phyloP scores from a whole-genome alignment of 2,888 invertebrate species.

The Sinelater perroti region DNA sequence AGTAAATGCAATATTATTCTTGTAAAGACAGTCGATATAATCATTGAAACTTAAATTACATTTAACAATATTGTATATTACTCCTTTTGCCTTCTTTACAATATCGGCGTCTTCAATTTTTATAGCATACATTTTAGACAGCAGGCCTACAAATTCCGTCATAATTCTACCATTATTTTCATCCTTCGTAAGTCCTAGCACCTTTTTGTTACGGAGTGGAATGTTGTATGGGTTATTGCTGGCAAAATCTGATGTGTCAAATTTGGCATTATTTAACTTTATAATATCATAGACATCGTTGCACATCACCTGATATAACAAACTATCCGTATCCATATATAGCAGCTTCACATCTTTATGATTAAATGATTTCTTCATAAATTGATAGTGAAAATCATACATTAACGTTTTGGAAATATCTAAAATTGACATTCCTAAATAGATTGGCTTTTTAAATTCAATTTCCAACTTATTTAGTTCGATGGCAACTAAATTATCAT shows the following conservation, averaged over 20 bases:
- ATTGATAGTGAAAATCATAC: slow-evolving; percentile 43
- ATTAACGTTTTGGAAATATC: slow-evolving; percentile 41
- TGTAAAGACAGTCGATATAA: no score
- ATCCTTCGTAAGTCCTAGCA: slow-evolving; percentile 52
- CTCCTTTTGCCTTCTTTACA: no score
- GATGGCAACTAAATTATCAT: slow-evolving; percentile 26
- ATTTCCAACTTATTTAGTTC: slow-evolving; percentile 34
- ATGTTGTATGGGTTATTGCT: slow-evolving; percentile 36
- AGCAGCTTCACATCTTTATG: slow-evolving; percentile 33
- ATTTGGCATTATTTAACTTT: slow-evolving; percentile 29
- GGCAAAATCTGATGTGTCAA: slow-evolving; percentile 45
- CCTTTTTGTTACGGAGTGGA: slow-evolving; percentile 47
- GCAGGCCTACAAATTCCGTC: slow-evolving; percentile 49
- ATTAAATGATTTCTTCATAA: slow-evolving; percentile 31
- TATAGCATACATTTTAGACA: slow-evolving; percentile 48
- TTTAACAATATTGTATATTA: no score
- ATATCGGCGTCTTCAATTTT: no score
- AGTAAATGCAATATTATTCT: no score
- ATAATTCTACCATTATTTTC: slow-evolving; percentile 49
- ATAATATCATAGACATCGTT: slow-evolving; percentile 31
- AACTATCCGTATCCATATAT: slow-evolving; percentile 42
- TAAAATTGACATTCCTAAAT: slow-evolving; percentile 42
- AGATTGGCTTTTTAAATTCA: slow-evolving; percentile 42
- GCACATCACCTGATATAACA: slow-evolving; percentile 28
- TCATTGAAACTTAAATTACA: no score